Base-by-base conservation (phyloP, 2,113 vertebrate genomes). In the Pao palembangensis region DNA sequence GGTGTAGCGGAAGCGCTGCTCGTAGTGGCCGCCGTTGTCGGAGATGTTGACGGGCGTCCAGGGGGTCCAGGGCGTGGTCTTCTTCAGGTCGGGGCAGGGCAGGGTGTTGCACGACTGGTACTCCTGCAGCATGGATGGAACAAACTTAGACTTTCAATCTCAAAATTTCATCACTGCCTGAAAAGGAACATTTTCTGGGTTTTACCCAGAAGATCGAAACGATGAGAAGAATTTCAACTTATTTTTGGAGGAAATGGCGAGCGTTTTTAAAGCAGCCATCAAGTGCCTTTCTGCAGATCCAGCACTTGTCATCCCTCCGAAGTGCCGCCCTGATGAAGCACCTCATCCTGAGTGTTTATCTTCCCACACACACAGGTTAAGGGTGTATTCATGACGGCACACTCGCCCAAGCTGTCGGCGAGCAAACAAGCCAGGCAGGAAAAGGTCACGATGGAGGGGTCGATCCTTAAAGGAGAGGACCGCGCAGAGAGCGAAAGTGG, bases 1-100 rank as follows among this genome's bases (percentile, higher is more conserved):
- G 0, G 96, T 99, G 85, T 99, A 99, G 6, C 96, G 91, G 88
- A 98, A 98, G 0, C 96, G 89, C 55, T 99, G 96, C 75, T 99
- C 96, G 0, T 99, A 98, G 86, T 98, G 95, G 3, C 96, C 96
- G 0, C 96, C 96, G 0, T 96, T 98, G 89, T 98, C 96, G 0
- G 96, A 98, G 79, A 98, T 98, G 84, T 98, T 98, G 73, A 99
- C 96, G 0, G 95, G 96, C 0, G 93, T 96, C 96, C 96, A 99
- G 0, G 96, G 96, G 0, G 96, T 98, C 96, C 96, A 99, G 0
- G 96, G 96, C 0, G 96, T 99, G 18, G 95, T 97, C 90, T 99
- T 99, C 83, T 98, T 98, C 64, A 98, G 78, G 80, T 99, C 96
- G 0, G 96, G 94, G 60, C 96, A 99, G 0, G 93, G 84, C 0